Conservation (phyloP, 1,140 invertebrate genomes). For the Gryon sp. region DNA sequence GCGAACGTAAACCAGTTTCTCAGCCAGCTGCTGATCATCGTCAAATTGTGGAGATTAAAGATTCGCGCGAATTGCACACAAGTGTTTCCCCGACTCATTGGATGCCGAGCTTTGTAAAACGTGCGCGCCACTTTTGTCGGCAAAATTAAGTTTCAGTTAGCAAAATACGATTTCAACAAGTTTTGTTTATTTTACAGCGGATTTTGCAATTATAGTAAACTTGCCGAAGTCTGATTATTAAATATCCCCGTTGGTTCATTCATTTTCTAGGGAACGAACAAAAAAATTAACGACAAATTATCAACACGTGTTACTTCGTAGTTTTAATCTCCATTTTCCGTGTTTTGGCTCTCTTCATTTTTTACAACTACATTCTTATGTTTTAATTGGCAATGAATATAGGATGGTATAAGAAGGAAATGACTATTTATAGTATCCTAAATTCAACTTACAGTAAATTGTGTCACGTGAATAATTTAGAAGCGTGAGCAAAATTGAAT, state of each 20-base stretch:
- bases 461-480: conserved; percentile 12
- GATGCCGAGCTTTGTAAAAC: conserved; percentile 14
- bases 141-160: conserved; percentile 33
- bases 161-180: conserved; percentile 19
- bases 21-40: conserved; percentile 59
- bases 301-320: conserved; percentile 5
- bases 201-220: conserved; percentile 24
- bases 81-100: conserved; percentile 27
- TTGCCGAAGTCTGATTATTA: conserved; percentile 5
- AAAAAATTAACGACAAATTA: neutral
- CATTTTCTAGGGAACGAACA: neutral
- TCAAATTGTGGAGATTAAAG: conserved; percentile 57
- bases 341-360: neutral
- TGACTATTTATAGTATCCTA: neutral
- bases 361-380: too few relatives aligned
- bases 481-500: neutral
- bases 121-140: neutral
- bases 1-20: conserved; percentile 62
- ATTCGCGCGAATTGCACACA: conserved; percentile 42
- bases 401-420: neutral
- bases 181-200: conserved; percentile 34
- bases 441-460: conserved; percentile 2
- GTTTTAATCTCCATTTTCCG: neutral
- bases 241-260: neutral
- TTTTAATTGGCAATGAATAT: neutral